Evolutionary conservation across 64 coral and sea anemone species (phyloP).

Genomic region (Pocillopora verrucosa): DNA sequence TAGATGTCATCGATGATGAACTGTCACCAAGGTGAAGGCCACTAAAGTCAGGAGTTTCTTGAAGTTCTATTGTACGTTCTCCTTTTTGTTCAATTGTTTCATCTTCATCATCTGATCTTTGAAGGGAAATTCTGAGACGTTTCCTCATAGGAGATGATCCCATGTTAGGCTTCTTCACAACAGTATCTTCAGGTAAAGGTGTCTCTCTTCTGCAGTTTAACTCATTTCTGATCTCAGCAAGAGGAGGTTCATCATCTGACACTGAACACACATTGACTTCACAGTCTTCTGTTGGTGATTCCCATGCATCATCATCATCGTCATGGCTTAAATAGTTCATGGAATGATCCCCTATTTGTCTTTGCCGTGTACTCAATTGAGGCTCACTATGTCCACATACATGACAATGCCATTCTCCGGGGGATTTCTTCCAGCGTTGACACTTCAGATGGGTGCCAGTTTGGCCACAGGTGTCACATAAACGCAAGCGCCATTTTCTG

Average conservation of each 20-base stretch:
- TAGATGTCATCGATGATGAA: not conserved
- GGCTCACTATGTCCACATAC: slow-evolving; percentile 12
- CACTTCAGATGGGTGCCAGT: slow-evolving; percentile 81
- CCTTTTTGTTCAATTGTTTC: too few relatives aligned
- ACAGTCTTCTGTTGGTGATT: slow-evolving; percentile 15
- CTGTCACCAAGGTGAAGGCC: not conserved
- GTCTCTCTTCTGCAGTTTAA: too few relatives aligned
- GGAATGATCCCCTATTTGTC: slow-evolving; percentile 49
- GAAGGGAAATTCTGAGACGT: too few relatives aligned
- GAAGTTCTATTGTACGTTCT: too few relatives aligned
- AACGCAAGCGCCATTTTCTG: slow-evolving; percentile 75
- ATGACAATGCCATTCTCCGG: slow-evolving; percentile 56
- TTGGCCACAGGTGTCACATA: slow-evolving; percentile 80
- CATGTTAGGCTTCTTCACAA: too few relatives aligned
- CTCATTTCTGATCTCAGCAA: not conserved
- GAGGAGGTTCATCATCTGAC: slow-evolving; percentile 27
- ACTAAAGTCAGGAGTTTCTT: too few relatives aligned
- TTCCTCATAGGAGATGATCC: too few relatives aligned
- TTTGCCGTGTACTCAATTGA: slow-evolving; percentile 1
- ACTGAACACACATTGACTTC: slow-evolving; percentile 12
- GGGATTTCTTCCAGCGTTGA: slow-evolving; percentile 61
- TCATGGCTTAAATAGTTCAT: not conserved
- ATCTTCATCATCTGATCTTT: too few relatives aligned
- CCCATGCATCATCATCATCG: not conserved
- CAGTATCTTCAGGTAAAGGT: too few relatives aligned